Conservation (phyloP, 1,140 invertebrate species). For the Arion vulgaris region DNA sequence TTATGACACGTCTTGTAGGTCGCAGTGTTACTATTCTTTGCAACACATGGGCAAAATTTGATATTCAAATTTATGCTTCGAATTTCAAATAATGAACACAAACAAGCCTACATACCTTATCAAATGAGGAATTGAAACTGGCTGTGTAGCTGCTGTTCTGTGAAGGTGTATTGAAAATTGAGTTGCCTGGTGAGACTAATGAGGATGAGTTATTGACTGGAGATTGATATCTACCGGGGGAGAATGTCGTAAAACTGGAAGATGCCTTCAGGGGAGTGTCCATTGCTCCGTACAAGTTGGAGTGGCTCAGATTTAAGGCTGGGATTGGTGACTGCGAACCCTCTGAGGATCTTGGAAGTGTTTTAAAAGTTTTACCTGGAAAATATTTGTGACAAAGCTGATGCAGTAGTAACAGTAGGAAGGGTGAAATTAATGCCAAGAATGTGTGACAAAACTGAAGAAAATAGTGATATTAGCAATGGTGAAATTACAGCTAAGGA, state of each 20-base stretch:
- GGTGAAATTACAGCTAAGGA: too few species aligned
- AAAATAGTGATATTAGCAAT: too few species aligned
- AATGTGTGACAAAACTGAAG: too few species aligned
- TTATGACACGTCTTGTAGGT: too few species aligned
- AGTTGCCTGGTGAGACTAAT: conserved; percentile 4
- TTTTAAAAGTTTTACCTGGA: conserved; percentile 42
- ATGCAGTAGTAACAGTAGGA: too few species aligned
- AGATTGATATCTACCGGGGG: conserved; percentile 8
- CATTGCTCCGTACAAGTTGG: background rate
- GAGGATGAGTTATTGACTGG: conserved; percentile 11
- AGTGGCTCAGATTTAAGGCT: conserved; percentile 7
- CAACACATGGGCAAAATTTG: too few species aligned
- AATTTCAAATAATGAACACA: too few species aligned
- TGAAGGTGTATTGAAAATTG: background rate
- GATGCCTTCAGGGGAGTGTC: background rate
- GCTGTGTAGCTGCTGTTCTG: conserved; percentile 26
- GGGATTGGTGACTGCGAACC: background rate
- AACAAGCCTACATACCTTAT: conserved; percentile 20
- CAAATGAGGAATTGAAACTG: conserved; percentile 25
- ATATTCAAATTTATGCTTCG: too few species aligned
- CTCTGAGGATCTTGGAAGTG: conserved; percentile 27
- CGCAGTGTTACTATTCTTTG: too few species aligned
- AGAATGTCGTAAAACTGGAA: background rate
- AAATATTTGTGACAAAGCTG: background rate
- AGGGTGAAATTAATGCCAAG: too few species aligned